Evolutionary conservation across 2,888 invertebrate genomes (phyloP).

Genomic region (Leptopterna dolabrata): DNA sequence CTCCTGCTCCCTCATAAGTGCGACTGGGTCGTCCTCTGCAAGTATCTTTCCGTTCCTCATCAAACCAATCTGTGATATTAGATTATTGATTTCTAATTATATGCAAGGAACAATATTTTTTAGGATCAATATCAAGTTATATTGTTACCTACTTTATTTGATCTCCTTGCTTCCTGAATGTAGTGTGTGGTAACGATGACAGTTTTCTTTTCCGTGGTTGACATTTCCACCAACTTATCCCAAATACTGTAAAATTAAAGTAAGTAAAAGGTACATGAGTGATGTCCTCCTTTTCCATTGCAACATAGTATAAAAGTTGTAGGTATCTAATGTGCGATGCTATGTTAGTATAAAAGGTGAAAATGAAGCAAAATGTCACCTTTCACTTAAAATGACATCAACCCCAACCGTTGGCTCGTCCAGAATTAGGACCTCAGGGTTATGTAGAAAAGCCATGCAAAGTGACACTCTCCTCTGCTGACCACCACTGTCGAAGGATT

Average conservation of each 20-base stretch:
- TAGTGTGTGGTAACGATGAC: constrained; percentile 63
- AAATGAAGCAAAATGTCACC: constrained; percentile 68
- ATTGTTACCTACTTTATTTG: constrained; percentile 48
- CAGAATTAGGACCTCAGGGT: constrained; percentile 55
- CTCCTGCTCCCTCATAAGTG: constrained; percentile 43
- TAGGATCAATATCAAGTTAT: too few species aligned
- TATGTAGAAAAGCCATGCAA: constrained; percentile 53
- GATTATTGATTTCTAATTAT: not conserved
- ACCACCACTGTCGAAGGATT: constrained; percentile 52
- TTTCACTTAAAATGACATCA: constrained; percentile 87
- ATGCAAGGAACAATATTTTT: too few species aligned
- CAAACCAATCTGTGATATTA: constrained; percentile 53
- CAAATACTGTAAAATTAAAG: constrained; percentile 60
- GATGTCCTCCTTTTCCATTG: too few species aligned
- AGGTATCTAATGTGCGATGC: too few species aligned
- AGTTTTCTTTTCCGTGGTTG: constrained; percentile 60
- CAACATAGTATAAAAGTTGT: too few species aligned
- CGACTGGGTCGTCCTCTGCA: constrained; percentile 50
- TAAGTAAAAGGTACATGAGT: not conserved
- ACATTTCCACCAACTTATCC: constrained; percentile 61
- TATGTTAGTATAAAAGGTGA: too few species aligned
- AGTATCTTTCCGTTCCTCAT: constrained; percentile 57
- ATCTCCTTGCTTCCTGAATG: constrained; percentile 62
- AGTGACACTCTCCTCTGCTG: constrained; percentile 56
- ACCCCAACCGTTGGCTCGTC: constrained; percentile 90